A percentile compares a stretch with the other conserved stretches of the same genome.
These are phyloP conservation scores for Puntigrus tetrazona DNA, from an alignment of 2,113 vertebrate genomes.

Conservation along the genomic window DNA sequence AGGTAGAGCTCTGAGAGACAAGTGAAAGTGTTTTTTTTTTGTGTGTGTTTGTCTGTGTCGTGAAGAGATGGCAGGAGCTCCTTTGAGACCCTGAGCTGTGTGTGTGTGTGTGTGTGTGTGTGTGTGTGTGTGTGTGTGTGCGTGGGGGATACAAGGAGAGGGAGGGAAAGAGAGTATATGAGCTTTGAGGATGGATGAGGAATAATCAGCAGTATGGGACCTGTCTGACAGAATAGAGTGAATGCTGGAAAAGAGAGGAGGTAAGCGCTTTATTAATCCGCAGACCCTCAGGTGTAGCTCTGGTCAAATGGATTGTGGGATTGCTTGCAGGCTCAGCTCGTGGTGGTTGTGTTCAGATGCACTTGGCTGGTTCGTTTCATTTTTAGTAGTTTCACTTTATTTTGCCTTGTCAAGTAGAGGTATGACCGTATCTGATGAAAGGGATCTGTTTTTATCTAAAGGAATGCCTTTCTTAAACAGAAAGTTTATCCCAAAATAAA, in stretches of 20 bases:
- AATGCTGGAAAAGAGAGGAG: constrained; percentile 46
- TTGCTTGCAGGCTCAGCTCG: neutral
- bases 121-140: neutral
- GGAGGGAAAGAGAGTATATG: neutral
- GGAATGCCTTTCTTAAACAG: neutral
- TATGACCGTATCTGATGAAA: neutral
- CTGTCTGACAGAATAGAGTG: constrained; percentile 28
- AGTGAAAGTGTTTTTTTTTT: neutral
- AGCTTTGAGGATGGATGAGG: neutral
- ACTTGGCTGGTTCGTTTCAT: neutral
- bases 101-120: neutral
- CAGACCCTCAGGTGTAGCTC: constrained; percentile 25
- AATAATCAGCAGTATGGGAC: neutral
- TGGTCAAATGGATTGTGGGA: neutral
- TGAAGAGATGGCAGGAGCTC: neutral
- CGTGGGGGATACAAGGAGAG: neutral
- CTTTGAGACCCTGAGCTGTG: neutral
- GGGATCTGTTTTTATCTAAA: neutral
- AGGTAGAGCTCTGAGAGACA: neutral
- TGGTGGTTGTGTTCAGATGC: neutral
- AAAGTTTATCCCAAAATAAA: neutral
- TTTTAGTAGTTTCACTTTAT: neutral
- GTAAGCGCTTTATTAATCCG: constrained; percentile 56
- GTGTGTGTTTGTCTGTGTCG: neutral
- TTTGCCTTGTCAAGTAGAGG: neutral